Percentiles rank a stretch among this genome's conserved stretches.
Conservation (phyloP, 2,113 vertebrate genomes). For the Corapipo altera region DNA sequence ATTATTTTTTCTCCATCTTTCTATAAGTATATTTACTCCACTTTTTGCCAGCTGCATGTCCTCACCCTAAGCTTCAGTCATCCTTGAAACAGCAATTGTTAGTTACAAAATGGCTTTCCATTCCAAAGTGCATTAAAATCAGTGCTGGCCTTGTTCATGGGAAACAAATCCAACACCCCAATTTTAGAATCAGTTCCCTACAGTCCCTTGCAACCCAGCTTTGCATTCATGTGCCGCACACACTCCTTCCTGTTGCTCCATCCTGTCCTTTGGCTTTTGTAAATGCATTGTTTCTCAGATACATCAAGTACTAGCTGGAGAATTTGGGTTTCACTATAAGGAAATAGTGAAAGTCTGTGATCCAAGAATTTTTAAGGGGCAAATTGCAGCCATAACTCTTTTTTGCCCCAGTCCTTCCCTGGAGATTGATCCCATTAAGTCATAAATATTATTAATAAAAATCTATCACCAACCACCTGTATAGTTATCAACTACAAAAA, state of each 20-base stretch:
- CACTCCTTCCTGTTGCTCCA: background rate
- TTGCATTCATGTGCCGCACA: background rate
- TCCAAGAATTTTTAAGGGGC: background rate
- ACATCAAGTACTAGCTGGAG: background rate
- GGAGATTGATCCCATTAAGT: background rate
- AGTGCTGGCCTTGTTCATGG: background rate
- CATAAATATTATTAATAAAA: background rate
- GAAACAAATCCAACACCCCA: background rate
- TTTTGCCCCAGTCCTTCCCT: background rate
- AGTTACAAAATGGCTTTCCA: background rate
- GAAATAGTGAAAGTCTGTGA: background rate
- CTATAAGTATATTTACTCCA: background rate
- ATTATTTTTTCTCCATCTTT: background rate
- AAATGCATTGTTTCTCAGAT: background rate
- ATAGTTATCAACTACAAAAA: background rate
- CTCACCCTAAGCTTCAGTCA: background rate
- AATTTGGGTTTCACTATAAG: background rate
- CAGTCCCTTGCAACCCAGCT: background rate
- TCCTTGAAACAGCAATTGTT: background rate
- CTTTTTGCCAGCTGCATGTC: background rate
- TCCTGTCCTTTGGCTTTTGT: background rate
- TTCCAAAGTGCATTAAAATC: background rate
- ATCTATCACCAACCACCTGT: background rate
- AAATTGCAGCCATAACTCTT: background rate
- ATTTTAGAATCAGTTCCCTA: background rate